Conservation (phyloP, 1,140 invertebrate genomes). For the Achatina immaculata region DNA sequence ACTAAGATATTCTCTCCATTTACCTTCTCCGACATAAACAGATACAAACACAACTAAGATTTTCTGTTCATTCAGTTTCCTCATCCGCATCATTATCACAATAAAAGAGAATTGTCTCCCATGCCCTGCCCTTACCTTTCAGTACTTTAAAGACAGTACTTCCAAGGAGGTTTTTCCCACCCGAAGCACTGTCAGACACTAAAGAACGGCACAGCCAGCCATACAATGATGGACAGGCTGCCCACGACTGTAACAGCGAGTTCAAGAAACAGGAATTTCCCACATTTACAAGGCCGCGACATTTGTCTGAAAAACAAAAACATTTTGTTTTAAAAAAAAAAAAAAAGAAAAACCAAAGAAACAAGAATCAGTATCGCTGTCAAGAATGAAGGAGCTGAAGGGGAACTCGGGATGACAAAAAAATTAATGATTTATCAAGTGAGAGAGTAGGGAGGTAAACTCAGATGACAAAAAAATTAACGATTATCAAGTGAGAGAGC, state of each 20-base stretch:
- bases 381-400: neutral
- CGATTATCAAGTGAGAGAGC: too few species aligned
- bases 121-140: slow-evolving; percentile 46
- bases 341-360: neutral
- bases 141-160: slow-evolving; percentile 54
- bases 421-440: neutral
- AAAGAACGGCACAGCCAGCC: slow-evolving; percentile 79
- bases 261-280: slow-evolving; percentile 99
- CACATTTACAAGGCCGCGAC: slow-evolving; percentile 91
- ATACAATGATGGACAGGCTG: slow-evolving; percentile 84
- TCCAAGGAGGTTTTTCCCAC: slow-evolving; percentile 46
- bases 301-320: slow-evolving; percentile 56
- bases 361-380: neutral
- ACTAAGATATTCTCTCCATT: neutral
- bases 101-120: neutral
- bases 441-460: neutral
- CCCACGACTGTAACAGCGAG: slow-evolving; percentile 93
- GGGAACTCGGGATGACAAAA: neutral
- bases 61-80: too few species aligned
- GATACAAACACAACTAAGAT: too few species aligned
- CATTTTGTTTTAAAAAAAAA: neutral
- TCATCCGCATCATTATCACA: too few species aligned
- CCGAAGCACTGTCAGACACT: slow-evolving; percentile 38
- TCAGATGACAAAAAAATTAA: neutral
- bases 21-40: neutral